These are phyloP conservation scores for Alloscopus bannaensis DNA, from an alignment of 2,888 invertebrate genomes.

Conservation along the genomic window DNA sequence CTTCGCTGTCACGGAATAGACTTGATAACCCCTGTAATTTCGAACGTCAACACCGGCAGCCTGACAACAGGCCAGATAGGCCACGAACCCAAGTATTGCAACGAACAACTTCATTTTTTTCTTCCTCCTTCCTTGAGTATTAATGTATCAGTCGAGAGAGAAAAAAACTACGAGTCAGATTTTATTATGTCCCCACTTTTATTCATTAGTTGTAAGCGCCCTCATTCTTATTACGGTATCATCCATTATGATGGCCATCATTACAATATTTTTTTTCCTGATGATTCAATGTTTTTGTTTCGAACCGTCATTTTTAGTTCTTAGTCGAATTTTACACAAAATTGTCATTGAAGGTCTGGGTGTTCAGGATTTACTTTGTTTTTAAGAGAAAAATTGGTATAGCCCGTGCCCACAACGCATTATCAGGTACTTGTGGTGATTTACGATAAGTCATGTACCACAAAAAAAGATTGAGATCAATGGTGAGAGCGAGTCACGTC, in stretches of 20 bases:
- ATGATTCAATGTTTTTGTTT: too few relatives aligned
- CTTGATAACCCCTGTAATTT: slow-evolving; percentile 62
- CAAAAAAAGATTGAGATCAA: too few relatives aligned
- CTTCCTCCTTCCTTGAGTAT: not conserved
- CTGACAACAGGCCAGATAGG: slow-evolving; percentile 39
- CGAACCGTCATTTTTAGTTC: not conserved
- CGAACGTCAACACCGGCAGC: slow-evolving; percentile 34
- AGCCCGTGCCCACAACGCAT: not conserved
- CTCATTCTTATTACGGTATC: slow-evolving; percentile 20
- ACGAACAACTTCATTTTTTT: slow-evolving; percentile 33
- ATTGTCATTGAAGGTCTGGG: not conserved
- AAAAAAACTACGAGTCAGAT: slow-evolving; percentile 24
- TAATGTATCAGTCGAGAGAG: slow-evolving; percentile 29
- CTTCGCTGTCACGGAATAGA: slow-evolving; percentile 76
- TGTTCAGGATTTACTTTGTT: not conserved
- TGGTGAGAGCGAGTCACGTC: too few relatives aligned
- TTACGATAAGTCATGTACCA: too few relatives aligned
- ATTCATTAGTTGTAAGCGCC: slow-evolving; percentile 1
- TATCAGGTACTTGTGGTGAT: not conserved
- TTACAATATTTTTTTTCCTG: too few relatives aligned
- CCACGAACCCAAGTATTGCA: slow-evolving; percentile 13
- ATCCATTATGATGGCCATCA: slow-evolving; percentile 8
- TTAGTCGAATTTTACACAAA: not conserved
- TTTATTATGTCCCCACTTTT: slow-evolving; percentile 18
- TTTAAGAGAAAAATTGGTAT: not conserved